These are phyloP conservation scores for Mormoops blainvillei DNA, from an alignment of 2,113 vertebrate species.

Conservation along the genomic window DNA sequence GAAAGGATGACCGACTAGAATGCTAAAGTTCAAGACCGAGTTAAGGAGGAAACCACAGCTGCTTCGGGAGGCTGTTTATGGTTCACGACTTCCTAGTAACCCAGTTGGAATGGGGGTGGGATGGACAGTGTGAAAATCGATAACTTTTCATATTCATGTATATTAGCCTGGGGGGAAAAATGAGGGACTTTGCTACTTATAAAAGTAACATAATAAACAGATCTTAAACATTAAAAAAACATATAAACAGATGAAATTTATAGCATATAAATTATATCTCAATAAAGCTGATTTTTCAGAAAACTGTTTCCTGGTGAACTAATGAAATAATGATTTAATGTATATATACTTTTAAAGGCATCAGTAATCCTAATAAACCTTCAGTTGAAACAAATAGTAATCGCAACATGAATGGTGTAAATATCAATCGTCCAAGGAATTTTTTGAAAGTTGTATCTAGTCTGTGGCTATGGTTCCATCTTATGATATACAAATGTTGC, in stretches of 20 bases:
- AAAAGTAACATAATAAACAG: constrained; percentile 66
- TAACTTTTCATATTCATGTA: constrained; percentile 68
- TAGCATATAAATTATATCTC: neutral
- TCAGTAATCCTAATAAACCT: neutral
- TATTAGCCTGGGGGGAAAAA: constrained; percentile 34
- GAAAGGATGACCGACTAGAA: constrained; percentile 82
- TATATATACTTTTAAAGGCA: neutral
- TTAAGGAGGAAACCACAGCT: constrained; percentile 38
- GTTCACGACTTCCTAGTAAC: constrained; percentile 23
- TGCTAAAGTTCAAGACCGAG: constrained; percentile 4
- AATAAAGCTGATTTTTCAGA: neutral
- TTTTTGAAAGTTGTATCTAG: neutral
- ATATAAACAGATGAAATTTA: neutral
- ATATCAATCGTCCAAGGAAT: neutral
- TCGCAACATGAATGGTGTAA: neutral
- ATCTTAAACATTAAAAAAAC: constrained; percentile 22
- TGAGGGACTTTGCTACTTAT: constrained; percentile 51
- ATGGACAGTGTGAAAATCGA: neutral
- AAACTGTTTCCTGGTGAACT: neutral
- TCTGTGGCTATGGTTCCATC: neutral
- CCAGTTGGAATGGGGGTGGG: neutral
- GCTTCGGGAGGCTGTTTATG: constrained; percentile 22
- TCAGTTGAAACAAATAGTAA: neutral
- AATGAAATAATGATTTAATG: neutral
- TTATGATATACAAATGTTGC: neutral